Evolutionary conservation across 2,113 vertebrate species (phyloP).

Genomic region (Falcunculus frontatus): DNA sequence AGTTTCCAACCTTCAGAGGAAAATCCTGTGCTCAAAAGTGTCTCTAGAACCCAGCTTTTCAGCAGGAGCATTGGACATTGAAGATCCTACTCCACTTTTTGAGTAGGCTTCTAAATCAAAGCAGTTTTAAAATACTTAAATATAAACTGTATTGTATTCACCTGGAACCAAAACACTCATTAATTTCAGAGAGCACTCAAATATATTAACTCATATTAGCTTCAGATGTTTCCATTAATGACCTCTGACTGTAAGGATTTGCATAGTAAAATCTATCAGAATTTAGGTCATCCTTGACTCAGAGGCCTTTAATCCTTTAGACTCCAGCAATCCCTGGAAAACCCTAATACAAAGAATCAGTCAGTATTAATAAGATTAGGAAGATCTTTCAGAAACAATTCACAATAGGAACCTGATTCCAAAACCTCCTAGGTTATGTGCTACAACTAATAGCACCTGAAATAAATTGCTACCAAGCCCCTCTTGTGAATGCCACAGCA

Average conservation of each 20-base stretch:
- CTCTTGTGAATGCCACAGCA: neutral
- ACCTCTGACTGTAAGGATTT: slow-evolving; percentile 45
- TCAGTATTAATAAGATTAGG: slow-evolving; percentile 17
- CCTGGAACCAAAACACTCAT: neutral
- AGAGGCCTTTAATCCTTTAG: slow-evolving; percentile 42
- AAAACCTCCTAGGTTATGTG: neutral
- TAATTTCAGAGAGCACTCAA: neutral
- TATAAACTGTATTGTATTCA: neutral
- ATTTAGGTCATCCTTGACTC: slow-evolving; percentile 47
- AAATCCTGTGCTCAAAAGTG: neutral
- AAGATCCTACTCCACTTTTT: neutral
- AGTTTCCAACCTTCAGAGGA: neutral
- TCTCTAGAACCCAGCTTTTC: neutral
- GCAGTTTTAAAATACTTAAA: neutral
- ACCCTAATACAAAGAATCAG: slow-evolving; percentile 41
- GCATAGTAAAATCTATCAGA: slow-evolving; percentile 40
- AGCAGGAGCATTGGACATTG: neutral
- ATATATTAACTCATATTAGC: slow-evolving; percentile 1
- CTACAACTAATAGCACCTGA: neutral
- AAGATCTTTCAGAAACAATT: slow-evolving; percentile 31
- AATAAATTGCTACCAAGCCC: neutral
- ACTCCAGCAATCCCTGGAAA: slow-evolving; percentile 20
- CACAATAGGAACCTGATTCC: neutral
- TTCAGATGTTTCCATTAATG: slow-evolving; percentile 33
- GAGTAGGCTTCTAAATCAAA: neutral